Evolutionary conservation across 2,888 invertebrate genomes (phyloP).

Genomic region (Endomychus coccineus): DNA sequence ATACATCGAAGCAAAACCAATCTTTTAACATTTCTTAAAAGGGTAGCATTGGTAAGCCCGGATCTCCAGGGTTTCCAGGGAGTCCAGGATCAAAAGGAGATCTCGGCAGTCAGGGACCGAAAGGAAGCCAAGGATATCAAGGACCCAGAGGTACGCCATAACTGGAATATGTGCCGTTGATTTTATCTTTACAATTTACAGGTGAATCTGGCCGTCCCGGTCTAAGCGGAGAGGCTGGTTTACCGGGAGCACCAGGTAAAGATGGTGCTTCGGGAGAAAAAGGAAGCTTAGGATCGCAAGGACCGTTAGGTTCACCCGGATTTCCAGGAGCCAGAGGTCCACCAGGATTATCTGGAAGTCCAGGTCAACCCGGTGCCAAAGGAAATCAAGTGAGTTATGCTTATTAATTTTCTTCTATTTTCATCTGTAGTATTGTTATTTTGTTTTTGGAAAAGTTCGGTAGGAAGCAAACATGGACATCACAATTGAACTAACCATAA

Average conservation of each 20-base stretch:
- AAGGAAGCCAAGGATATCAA: slow-evolving; percentile 75
- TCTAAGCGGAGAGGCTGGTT: slow-evolving; percentile 66
- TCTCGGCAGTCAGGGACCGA: slow-evolving; percentile 63
- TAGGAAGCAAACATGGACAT: too few species aligned
- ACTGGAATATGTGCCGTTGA: neutral
- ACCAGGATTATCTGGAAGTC: slow-evolving; percentile 65
- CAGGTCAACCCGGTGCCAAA: slow-evolving; percentile 67
- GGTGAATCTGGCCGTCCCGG: slow-evolving; percentile 75
- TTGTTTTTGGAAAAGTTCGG: too few species aligned
- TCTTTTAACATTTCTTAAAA: slow-evolving; percentile 33
- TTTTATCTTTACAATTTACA: slow-evolving; percentile 20
- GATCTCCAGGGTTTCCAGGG: slow-evolving; percentile 80
- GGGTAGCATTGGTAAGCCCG: slow-evolving; percentile 76
- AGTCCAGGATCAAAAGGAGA: slow-evolving; percentile 75
- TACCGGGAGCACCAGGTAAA: slow-evolving; percentile 67
- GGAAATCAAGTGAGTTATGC: slow-evolving; percentile 57
- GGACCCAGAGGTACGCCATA: slow-evolving; percentile 59
- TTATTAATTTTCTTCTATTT: slow-evolving; percentile 1
- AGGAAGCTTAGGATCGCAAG: slow-evolving; percentile 64
- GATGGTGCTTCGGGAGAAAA: slow-evolving; percentile 78
- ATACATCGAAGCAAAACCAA: slow-evolving; percentile 1
- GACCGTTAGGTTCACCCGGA: slow-evolving; percentile 70
- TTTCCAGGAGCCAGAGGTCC: slow-evolving; percentile 75
- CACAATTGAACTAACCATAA: too few species aligned
- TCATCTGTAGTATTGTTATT: too few species aligned